Evolutionary conservation across 2,797 vertebrate species (phyloP).

Genomic region (Megaceryle alcyon): DNA sequence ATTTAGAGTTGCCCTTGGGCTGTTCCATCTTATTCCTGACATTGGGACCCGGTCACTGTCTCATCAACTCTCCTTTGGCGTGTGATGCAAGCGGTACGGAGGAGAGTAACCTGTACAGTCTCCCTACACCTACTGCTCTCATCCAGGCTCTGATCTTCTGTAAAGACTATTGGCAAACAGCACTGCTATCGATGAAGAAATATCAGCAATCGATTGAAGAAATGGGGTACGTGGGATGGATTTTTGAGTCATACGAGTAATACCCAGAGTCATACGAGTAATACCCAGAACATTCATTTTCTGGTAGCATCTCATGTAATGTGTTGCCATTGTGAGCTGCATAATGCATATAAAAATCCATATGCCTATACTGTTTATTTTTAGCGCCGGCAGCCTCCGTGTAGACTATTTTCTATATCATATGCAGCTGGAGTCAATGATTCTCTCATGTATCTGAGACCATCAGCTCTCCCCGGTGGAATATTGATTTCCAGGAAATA

Average conservation of each 20-base stretch:
- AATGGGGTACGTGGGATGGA: background rate
- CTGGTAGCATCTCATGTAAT: background rate
- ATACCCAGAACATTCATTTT: conserved; percentile 16
- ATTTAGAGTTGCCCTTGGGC: conserved; percentile 54
- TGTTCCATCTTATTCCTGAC: background rate
- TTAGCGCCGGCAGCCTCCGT: conserved; percentile 7
- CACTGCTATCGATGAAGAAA: background rate
- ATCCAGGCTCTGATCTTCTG: conserved; percentile 40
- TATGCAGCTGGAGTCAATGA: conserved; percentile 15
- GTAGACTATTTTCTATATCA: conserved; percentile 1
- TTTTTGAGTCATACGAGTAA: conserved; percentile 2
- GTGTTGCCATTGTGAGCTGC: background rate
- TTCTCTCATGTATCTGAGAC: conserved; percentile 25
- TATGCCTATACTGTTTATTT: conserved; percentile 16
- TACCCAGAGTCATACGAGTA: background rate
- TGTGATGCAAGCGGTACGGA: background rate
- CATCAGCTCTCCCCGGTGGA: background rate
- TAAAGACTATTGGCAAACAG: conserved; percentile 30
- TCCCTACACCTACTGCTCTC: conserved; percentile 25
- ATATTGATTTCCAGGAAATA: conserved; percentile 61
- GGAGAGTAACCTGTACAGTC: too few relatives aligned
- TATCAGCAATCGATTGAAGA: background rate
- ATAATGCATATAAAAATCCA: conserved; percentile 34
- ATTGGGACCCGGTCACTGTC: conserved; percentile 11
- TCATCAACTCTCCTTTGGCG: background rate